Conservation (phyloP, 2,113 vertebrate species). For the Elaphurus davidianus region DNA sequence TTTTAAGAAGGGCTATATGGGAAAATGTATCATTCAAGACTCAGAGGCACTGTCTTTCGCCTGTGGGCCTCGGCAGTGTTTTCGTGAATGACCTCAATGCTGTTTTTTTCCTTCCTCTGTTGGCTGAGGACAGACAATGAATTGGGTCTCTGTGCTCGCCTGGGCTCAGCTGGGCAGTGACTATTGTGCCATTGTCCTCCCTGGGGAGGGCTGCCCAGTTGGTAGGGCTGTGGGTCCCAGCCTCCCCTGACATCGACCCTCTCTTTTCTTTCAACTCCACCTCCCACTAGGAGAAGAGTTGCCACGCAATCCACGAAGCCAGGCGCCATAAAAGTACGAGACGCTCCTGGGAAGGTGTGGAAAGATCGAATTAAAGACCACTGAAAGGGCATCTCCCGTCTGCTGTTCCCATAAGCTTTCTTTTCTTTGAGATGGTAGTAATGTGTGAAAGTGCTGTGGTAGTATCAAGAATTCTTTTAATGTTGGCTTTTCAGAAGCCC, state of each 20-base stretch:
- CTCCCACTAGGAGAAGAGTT: slow-evolving; percentile 23
- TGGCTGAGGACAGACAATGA: slow-evolving; percentile 26
- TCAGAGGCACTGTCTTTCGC: background rate
- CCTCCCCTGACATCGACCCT: slow-evolving; percentile 60
- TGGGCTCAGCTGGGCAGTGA: slow-evolving; percentile 51
- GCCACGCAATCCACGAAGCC: background rate
- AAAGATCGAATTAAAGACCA: background rate
- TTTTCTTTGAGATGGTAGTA: background rate
- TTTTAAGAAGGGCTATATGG: slow-evolving; percentile 35
- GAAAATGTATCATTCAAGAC: slow-evolving; percentile 37
- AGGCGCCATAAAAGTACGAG: background rate
- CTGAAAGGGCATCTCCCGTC: background rate
- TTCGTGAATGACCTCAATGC: slow-evolving; percentile 56
- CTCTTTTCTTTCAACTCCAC: slow-evolving; percentile 12
- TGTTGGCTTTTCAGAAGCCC: background rate
- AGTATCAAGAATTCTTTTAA: background rate
- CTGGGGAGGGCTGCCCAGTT: slow-evolving; percentile 40
- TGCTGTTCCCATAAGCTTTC: background rate
- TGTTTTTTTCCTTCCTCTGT: slow-evolving; percentile 55
- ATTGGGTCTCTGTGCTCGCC: background rate
- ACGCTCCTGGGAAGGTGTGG: background rate
- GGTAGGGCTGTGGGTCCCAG: slow-evolving; percentile 42
- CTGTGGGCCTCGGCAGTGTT: background rate
- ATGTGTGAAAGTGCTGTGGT: background rate
- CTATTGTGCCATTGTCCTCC: slow-evolving; percentile 62